Base-by-base conservation (phyloP, 2,797 vertebrate species). In the Cossypha caffra region DNA sequence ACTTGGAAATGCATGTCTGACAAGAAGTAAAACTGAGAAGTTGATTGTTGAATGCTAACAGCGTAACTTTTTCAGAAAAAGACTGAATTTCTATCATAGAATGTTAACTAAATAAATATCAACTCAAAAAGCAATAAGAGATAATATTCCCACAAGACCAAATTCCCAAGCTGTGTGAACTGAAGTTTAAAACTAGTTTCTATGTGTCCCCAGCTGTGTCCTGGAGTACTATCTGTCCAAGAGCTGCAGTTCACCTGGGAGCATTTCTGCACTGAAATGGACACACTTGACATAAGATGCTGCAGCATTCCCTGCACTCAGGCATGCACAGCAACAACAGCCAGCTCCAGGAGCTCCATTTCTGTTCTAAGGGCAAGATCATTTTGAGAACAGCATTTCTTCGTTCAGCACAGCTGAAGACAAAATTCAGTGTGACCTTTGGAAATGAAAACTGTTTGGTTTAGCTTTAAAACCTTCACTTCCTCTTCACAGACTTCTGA, bases 251-350 rank as follows among this genome's bases (percentile, higher is more conserved):
- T 45, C 68, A 80, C 5, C 16, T 40, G 18, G 18, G 21, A 45
- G 16, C 38, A 54, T 45, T 73, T 77, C 61, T 82, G 25, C 47
- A 72, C 14, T 47, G 50, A 73, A 73, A 80, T 2, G 3, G 40
- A 88, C 23, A 54, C 10, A 3, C 8, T 23, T 3, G 1, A 52
- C 15, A 9, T 1, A 4, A 74, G 52, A 59, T 1, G 1, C 24
- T 63, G 67, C 4, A 5, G 38, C n/a, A 51, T 17, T 71, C 38
- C 25, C 64, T 29, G 3, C 5, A 5, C 35, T 42, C n/a, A 29
- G 43, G 31, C 13, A 91, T 25, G 29, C 38, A 48, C 25, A 62
- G 54, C 28, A 88, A 37, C n/a, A 86, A 16, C n/a, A 48, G 29
- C 24, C 2, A 2, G 10, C 1, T 1, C 9, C 50, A 38, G 35